A percentile compares a stretch with the other conserved stretches of the same genome.
phyloP scores from a whole-genome alignment of 2,888 invertebrate genomes.

The Eulithis testata region DNA sequence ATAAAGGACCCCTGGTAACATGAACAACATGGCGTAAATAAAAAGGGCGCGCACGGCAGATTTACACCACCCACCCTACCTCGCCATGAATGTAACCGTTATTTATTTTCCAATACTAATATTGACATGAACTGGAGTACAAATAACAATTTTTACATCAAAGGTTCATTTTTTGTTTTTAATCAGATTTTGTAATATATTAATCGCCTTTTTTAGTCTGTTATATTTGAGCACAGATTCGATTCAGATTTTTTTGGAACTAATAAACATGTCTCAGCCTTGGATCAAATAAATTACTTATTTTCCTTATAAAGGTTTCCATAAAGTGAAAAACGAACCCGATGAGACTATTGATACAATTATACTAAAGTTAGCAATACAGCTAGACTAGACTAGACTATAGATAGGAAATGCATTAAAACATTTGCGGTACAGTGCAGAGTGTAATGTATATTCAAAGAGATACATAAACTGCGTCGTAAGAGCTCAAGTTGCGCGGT shows the following conservation, averaged over 20 bases:
- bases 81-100: conserved; percentile 23
- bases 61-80: conserved; percentile 46
- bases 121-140: conserved; percentile 16
- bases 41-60: conserved; percentile 55
- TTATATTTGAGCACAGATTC: conserved; percentile 13
- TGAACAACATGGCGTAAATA: conserved; percentile 52
- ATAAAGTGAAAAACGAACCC: background rate
- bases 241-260: conserved; percentile 3
- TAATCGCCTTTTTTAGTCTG: conserved; percentile 2
- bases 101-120: conserved; percentile 26
- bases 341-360: background rate
- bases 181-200: conserved; percentile 24
- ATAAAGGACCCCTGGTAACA: conserved; percentile 54
- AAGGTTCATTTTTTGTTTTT: conserved; percentile 15
- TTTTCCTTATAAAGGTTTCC: background rate
- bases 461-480: conserved; percentile 51
- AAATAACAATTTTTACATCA: conserved; percentile 21
- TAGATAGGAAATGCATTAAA: conserved; percentile 15
- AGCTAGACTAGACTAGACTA: conserved; percentile 4
- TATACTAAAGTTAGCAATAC: background rate
- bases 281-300: background rate
- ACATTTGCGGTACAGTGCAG: conserved; percentile 26
- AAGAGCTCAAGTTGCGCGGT: conserved; percentile 46
- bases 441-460: conserved; percentile 43
- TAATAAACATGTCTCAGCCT: background rate